phyloP scores from a whole-genome alignment of 2,113 vertebrate genomes.

The Coryphaenoides rupestris region DNA sequence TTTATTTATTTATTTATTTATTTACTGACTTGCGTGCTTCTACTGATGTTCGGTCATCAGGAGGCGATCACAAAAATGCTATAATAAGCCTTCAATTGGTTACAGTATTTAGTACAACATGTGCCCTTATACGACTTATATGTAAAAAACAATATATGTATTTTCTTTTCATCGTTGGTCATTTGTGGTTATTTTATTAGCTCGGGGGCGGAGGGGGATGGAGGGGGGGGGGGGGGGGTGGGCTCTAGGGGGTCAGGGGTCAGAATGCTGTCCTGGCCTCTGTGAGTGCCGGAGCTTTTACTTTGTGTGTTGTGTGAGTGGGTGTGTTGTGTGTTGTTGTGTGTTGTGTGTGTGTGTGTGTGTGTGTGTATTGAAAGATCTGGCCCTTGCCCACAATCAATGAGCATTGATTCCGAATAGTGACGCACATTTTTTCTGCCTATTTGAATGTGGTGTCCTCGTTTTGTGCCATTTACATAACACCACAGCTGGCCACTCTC shows the following conservation, averaged over 20 bases:
- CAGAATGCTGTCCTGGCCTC: background rate
- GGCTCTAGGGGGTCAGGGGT: no score
- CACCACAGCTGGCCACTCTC: constrained; percentile 52
- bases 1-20: constrained; percentile 55
- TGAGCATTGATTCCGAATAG: constrained; percentile 57
- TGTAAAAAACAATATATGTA: constrained; percentile 55
- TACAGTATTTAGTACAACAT: constrained; percentile 64
- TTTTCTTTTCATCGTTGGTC: constrained; percentile 42
- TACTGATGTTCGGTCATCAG: constrained; percentile 46
- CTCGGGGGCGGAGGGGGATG: background rate
- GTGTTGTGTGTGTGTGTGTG: constrained; percentile 1
- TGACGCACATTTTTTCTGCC: constrained; percentile 57
- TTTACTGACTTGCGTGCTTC: constrained; percentile 10
- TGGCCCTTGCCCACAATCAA: constrained; percentile 47
- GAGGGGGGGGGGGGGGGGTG: no score
- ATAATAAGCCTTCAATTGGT: constrained; percentile 56
- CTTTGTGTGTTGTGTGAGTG: constrained; percentile 15
- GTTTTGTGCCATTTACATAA: constrained; percentile 56
- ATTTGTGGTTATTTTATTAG: constrained; percentile 23
- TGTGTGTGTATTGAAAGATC: constrained; percentile 48
- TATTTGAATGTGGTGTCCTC: constrained; percentile 48
- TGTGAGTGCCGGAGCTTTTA: constrained; percentile 19
- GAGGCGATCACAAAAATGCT: constrained; percentile 63
- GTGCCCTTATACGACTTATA: constrained; percentile 70
- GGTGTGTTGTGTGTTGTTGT: constrained; percentile 22